phyloP scores from a whole-genome alignment of 2,888 invertebrate species.

The Xestia c-nigrum region DNA sequence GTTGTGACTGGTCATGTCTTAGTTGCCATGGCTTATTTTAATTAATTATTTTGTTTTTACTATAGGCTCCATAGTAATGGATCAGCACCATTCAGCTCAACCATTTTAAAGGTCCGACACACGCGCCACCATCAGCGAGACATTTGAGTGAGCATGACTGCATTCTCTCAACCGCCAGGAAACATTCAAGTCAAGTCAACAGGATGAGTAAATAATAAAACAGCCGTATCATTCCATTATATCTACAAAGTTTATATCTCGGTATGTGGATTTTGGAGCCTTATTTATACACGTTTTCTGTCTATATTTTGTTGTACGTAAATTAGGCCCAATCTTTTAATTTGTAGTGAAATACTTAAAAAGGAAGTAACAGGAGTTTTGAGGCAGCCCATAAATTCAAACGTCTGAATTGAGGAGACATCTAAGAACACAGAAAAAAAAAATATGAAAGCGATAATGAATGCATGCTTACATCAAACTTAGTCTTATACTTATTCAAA shows the following conservation, averaged over 20 bases:
- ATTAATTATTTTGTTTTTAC: too few relatives aligned
- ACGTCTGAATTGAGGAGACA: neutral
- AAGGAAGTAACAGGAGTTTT: neutral
- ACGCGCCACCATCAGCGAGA: too few relatives aligned
- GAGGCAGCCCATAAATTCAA: neutral
- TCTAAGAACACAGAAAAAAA: neutral
- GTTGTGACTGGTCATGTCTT: too few relatives aligned
- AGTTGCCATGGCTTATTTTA: too few relatives aligned
- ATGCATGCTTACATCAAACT: too few relatives aligned
- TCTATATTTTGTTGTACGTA: neutral
- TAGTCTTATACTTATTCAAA: too few relatives aligned
- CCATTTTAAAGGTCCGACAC: too few relatives aligned
- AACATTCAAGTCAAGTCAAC: too few relatives aligned
- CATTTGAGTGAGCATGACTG: too few relatives aligned
- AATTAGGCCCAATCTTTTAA: neutral
- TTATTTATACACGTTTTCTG: neutral
- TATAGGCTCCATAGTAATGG: too few relatives aligned
- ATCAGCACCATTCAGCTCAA: too few relatives aligned
- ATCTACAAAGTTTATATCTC: neutral
- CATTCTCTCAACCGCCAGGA: too few relatives aligned
- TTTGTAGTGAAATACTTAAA: neutral
- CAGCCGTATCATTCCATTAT: neutral
- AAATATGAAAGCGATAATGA: neutral
- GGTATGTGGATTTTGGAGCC: neutral
- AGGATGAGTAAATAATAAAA: neutral